phyloP scores from a whole-genome alignment of 2,113 vertebrate species.

The Notarius quadriscutis region DNA sequence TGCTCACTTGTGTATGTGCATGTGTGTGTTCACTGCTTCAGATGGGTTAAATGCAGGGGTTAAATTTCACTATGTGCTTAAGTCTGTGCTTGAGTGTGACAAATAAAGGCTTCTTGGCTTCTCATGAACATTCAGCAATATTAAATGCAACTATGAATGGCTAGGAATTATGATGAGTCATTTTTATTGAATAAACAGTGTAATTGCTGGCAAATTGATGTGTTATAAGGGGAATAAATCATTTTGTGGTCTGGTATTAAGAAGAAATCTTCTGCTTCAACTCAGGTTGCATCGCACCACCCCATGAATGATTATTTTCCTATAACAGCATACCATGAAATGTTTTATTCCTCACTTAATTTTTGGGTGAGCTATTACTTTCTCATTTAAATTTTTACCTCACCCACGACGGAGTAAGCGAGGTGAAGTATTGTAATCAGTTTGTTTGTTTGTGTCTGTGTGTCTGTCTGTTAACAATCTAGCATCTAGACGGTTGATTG shows the following conservation, averaged over 20 bases:
- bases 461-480: too few relatives aligned
- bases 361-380: not conserved
- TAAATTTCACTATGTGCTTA: too few relatives aligned
- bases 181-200: not conserved
- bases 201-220: not conserved
- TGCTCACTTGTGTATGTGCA: too few relatives aligned
- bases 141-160: not conserved
- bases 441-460: too few relatives aligned
- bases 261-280: not conserved
- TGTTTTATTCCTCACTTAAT: not conserved
- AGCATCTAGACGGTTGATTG: too few relatives aligned
- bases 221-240: not conserved
- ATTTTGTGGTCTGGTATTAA: not conserved
- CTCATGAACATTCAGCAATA: not conserved
- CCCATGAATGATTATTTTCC: not conserved
- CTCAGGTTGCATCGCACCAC: not conserved
- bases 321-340: not conserved
- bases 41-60: too few relatives aligned
- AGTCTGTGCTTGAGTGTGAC: too few relatives aligned
- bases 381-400: not conserved
- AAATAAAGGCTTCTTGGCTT: too few relatives aligned
- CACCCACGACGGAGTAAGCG: too few relatives aligned
- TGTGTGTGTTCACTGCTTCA: too few relatives aligned
- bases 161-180: not conserved
- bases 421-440: too few relatives aligned